These are phyloP conservation scores for Linnaemya vulpina DNA, from an alignment of 2,888 invertebrate species.

Conservation along the genomic window DNA sequence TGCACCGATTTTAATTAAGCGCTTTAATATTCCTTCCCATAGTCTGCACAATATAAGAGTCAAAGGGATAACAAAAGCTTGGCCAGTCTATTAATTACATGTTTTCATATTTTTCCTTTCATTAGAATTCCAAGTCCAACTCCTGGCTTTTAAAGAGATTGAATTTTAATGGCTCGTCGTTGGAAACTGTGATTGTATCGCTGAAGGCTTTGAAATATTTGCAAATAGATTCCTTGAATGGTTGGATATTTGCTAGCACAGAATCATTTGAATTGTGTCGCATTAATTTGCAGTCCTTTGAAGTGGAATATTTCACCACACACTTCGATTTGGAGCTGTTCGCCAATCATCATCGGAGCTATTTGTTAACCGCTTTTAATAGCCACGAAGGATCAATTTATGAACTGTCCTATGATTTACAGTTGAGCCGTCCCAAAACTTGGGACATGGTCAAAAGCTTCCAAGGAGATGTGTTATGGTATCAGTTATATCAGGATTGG, in stretches of 20 bases:
- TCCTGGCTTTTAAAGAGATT: slow-evolving; percentile 87
- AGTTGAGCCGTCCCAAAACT: slow-evolving; percentile 9
- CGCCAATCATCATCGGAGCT: slow-evolving; percentile 73
- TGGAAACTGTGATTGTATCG: slow-evolving; percentile 88
- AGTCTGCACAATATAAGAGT: too few relatives aligned
- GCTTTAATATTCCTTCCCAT: too few relatives aligned
- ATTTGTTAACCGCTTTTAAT: slow-evolving; percentile 75
- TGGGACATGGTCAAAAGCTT: background rate
- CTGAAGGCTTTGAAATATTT: slow-evolving; percentile 90
- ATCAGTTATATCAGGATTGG: slow-evolving; percentile 61
- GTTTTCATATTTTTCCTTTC: slow-evolving; percentile 66
- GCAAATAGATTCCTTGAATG: slow-evolving; percentile 96
- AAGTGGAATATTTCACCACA: slow-evolving; percentile 9
- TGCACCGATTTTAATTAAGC: too few relatives aligned
- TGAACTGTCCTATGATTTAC: slow-evolving; percentile 77
- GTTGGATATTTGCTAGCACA: slow-evolving; percentile 91
- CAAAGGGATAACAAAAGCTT: background rate
- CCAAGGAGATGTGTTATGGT: slow-evolving; percentile 74
- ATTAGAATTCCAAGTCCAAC: slow-evolving; percentile 79
- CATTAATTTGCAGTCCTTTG: slow-evolving; percentile 72
- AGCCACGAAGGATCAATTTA: slow-evolving; percentile 71
- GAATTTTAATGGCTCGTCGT: slow-evolving; percentile 88
- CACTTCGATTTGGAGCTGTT: slow-evolving; percentile 68
- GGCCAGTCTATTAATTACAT: too few relatives aligned
- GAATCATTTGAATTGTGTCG: slow-evolving; percentile 71